These are phyloP conservation scores for Drosophila rhopaloa DNA, from an alignment of 1,140 invertebrate genomes.

Conservation along the genomic window DNA sequence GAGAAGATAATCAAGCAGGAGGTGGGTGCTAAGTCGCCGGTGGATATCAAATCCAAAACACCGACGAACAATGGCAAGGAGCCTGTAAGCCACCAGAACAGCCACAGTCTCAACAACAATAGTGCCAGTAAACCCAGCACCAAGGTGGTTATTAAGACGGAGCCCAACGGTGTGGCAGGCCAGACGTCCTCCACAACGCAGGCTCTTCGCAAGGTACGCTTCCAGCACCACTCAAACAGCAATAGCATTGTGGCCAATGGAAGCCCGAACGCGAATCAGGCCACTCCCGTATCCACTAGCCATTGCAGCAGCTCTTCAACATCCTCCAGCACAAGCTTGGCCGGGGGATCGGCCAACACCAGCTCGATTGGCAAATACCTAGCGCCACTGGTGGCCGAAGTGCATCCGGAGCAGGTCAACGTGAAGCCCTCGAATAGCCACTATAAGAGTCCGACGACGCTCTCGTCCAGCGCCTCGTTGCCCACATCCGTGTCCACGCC, in stretches of 20 bases:
- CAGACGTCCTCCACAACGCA: constrained; percentile 51
- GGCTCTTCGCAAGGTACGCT: constrained; percentile 68
- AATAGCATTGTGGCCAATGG: constrained; percentile 33
- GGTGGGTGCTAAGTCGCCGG: constrained; percentile 35
- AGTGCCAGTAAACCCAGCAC: constrained; percentile 36
- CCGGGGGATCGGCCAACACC: constrained; percentile 63
- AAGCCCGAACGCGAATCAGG: constrained; percentile 29
- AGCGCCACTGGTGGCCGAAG: constrained; percentile 85
- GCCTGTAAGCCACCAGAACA: constrained; percentile 39
- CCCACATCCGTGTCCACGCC: constrained; percentile 80
- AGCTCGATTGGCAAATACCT: constrained; percentile 76
- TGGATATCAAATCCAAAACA: constrained; percentile 45
- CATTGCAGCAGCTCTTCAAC: constrained; percentile 31
- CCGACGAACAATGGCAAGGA: constrained; percentile 50
- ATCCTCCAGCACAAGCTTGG: constrained; percentile 55
- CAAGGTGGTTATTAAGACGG: constrained; percentile 56
- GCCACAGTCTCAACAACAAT: constrained; percentile 38
- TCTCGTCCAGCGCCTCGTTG: constrained; percentile 79
- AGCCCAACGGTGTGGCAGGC: constrained; percentile 56
- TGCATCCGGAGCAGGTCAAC: constrained; percentile 84
- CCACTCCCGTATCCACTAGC: constrained; percentile 26
- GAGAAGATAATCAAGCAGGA: constrained; percentile 65
- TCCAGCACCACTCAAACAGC: constrained; percentile 62
- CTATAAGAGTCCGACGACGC: constrained; percentile 78
- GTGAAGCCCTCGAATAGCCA: constrained; percentile 62